phyloP scores from a whole-genome alignment of 2,113 vertebrate genomes.

The Macroglossus sobrinus region DNA sequence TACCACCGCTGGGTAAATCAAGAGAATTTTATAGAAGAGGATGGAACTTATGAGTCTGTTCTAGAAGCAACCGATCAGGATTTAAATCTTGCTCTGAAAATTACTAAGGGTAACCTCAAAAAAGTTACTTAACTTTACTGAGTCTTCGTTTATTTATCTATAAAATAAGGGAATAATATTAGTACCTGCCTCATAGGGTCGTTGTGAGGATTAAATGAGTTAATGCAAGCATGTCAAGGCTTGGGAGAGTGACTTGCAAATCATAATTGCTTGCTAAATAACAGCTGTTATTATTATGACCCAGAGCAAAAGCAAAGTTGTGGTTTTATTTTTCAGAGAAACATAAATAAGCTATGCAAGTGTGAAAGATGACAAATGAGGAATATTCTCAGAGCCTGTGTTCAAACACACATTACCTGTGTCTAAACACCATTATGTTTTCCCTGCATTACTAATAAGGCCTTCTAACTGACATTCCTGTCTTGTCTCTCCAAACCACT shows the following conservation, averaged over 20 bases:
- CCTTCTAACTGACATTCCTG: background rate
- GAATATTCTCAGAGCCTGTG: background rate
- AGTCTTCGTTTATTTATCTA: background rate
- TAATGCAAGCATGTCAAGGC: background rate
- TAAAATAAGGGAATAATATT: background rate
- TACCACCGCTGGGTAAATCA: background rate
- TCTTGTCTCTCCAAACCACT: background rate
- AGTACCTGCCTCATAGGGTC: background rate
- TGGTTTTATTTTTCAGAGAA: slow-evolving; percentile 21
- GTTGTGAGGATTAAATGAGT: background rate
- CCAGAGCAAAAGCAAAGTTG: background rate
- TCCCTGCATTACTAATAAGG: background rate
- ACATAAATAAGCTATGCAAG: background rate
- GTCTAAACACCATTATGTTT: background rate
- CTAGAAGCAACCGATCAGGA: background rate
- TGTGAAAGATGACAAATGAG: background rate
- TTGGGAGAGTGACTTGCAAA: background rate
- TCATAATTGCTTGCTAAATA: background rate
- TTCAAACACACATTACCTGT: background rate
- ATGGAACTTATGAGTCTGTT: background rate
- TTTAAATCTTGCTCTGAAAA: background rate
- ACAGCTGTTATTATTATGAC: background rate
- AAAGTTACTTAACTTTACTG: background rate
- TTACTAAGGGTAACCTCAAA: background rate
- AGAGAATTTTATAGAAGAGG: background rate